phyloP scores from a whole-genome alignment of 2,888 invertebrate species.

The Cerceris ruficornis region DNA sequence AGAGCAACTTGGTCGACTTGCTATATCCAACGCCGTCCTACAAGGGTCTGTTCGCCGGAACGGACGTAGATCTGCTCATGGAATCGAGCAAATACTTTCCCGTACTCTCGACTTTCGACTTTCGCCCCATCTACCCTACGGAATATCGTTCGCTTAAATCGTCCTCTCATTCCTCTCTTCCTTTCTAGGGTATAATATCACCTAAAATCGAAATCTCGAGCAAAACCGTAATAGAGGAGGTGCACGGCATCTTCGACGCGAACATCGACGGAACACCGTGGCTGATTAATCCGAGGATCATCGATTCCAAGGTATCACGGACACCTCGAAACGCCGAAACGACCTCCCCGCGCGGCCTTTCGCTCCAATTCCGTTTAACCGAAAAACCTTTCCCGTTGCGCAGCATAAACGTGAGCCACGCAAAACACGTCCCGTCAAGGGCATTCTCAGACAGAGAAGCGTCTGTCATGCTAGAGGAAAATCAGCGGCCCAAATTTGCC shows the following conservation, averaged over 20 bases:
- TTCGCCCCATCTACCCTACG: neutral
- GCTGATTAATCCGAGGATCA: constrained; percentile 80
- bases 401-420: constrained; percentile 69
- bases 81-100: constrained; percentile 86
- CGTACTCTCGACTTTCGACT: constrained; percentile 81
- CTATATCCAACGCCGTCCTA: constrained; percentile 85
- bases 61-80: constrained; percentile 87
- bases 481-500: constrained; percentile 54
- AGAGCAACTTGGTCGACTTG: constrained; percentile 85
- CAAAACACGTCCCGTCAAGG: constrained; percentile 66
- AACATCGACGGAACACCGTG: constrained; percentile 57
- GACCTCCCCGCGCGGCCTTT: neutral
- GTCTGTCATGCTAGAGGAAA: constrained; percentile 76
- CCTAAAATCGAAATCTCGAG: constrained; percentile 89
- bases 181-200: constrained; percentile 86
- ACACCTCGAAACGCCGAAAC: neutral
- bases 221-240: constrained; percentile 87
- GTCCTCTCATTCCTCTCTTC: neutral
- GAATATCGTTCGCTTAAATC: neutral
- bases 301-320: constrained; percentile 79
- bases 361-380: neutral
- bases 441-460: constrained; percentile 75
- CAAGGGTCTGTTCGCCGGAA: constrained; percentile 84
- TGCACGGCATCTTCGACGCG: constrained; percentile 72
- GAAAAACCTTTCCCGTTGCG: constrained; percentile 7